A percentile compares a stretch with the other conserved stretches of the same genome.
These are phyloP conservation scores for Psilopsiagon aurifrons DNA, from an alignment of 2,113 vertebrate species.

Conservation along the genomic window DNA sequence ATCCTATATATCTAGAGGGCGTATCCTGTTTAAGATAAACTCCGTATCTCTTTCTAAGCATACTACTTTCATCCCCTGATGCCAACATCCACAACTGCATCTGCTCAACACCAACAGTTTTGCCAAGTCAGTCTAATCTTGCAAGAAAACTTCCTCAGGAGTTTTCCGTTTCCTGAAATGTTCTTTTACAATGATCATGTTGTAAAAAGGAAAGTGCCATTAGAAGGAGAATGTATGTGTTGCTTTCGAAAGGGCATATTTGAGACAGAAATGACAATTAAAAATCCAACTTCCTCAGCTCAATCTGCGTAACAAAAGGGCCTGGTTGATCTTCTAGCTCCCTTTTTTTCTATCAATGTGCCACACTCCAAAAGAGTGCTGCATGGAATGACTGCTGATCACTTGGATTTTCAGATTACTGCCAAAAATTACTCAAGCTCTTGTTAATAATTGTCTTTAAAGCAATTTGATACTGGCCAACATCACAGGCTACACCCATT, in stretches of 20 bases:
- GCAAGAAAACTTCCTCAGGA: neutral
- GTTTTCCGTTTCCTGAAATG: neutral
- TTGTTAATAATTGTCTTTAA: neutral
- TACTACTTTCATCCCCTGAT: neutral
- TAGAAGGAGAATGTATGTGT: neutral
- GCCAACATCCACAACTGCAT: neutral
- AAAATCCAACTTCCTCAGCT: neutral
- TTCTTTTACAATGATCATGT: neutral
- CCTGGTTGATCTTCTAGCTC: fast-evolving
- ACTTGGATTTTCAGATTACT: neutral
- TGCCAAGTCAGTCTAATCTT: neutral
- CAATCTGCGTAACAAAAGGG: neutral
- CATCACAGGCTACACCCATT: fast-evolving
- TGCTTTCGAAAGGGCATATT: neutral
- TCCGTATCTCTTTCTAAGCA: fast-evolving
- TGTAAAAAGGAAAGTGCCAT: neutral
- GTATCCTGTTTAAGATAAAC: neutral
- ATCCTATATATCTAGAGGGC: neutral
- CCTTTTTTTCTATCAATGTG: neutral
- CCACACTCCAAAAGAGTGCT: neutral
- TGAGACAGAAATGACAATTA: neutral
- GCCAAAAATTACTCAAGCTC: neutral
- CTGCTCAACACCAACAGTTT: neutral
- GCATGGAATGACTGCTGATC: fast-evolving
- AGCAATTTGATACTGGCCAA: fast-evolving